These are phyloP conservation scores for Sitophilus oryzae DNA, from an alignment of 1,140 invertebrate species.

Conservation along the genomic window DNA sequence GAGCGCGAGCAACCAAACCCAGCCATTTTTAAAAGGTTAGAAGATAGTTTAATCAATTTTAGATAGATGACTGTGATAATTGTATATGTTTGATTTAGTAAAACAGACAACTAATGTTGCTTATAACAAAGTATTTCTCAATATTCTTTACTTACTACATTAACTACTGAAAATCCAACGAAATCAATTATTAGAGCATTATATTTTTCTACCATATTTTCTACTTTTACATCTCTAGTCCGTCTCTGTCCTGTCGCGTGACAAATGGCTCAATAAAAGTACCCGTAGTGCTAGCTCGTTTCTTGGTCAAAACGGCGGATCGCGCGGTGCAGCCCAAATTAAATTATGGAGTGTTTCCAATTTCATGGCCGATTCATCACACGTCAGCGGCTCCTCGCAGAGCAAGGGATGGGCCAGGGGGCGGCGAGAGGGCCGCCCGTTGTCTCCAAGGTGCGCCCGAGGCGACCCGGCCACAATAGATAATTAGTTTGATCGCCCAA, in stretches of 20 bases:
- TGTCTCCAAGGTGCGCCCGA: conserved; percentile 23
- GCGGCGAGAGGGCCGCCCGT: conserved; percentile 9
- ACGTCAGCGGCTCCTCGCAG: conserved; percentile 19
- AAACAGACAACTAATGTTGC: too few relatives aligned
- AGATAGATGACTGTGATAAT: too few relatives aligned
- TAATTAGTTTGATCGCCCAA: conserved; percentile 28
- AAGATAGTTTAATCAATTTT: too few relatives aligned
- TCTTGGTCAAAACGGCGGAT: conserved; percentile 22
- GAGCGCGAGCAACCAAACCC: too few relatives aligned
- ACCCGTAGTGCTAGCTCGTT: not conserved
- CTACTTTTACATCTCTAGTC: too few relatives aligned
- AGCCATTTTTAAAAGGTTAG: too few relatives aligned
- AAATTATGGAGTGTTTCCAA: conserved; percentile 27
- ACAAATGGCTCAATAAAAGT: not conserved
- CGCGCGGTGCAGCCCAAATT: conserved; percentile 19
- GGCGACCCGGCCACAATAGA: conserved; percentile 22
- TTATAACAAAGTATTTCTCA: too few relatives aligned
- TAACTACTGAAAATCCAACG: too few relatives aligned
- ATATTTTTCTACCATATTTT: too few relatives aligned
- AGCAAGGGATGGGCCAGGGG: conserved; percentile 1
- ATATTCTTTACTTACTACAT: too few relatives aligned
- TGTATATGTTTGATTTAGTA: too few relatives aligned
- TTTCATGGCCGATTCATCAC: conserved; percentile 29
- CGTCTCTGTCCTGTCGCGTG: not conserved
- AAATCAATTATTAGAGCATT: too few relatives aligned